Evolutionary conservation across 2,888 invertebrate species (phyloP), one percentile per base, ranked within the genome.

Genomic region (Drosophila austrosaltans): DNA sequence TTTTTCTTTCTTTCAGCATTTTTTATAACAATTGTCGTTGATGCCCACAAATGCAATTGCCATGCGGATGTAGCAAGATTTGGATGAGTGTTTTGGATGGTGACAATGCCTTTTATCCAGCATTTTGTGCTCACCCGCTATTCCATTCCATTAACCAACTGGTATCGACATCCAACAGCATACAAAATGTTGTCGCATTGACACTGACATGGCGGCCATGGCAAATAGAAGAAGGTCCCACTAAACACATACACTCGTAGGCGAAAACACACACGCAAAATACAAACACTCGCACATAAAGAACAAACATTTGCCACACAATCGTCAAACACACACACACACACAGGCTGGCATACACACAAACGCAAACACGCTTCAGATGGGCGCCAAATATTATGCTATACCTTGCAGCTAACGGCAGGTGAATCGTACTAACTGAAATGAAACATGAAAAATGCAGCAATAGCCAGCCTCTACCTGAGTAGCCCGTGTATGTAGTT

Each of bases 391-490:
- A 75, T 75, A 58, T 75, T 63, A 59, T 74, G 54, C 57, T 39
- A 48, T 69, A 61, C 42, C 54, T 61, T 16, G 54, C 53, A 48
- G 53, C 53, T 25, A 66, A 54, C 76, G 42, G 56, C 48, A 66
- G 69, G 63, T 65, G 66, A 40, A 57, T 69, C 77, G 78, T 78
- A 87, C 82, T 87, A 87, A 82, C 82, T 85, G 86, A 86, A 84
- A 84, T 88, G 83, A 87, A 83, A 83, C 87, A 88, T 84, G 87
- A 88, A 84, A 84, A 77, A 88, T 84, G 74, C 83, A 83, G 61
- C 83, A 76, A 39, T 36, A 20, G 48, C 32, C 12, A 32, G 53
- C 12, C 61, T 69, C 67, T 39, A 44, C 60, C 30, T 36, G 36
- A 40, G n/a, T 58, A 54, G 58, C 63, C 25, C 25, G 25, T 48